Base-by-base conservation (phyloP, 2,888 invertebrate genomes). In the Andrena bucephala region DNA sequence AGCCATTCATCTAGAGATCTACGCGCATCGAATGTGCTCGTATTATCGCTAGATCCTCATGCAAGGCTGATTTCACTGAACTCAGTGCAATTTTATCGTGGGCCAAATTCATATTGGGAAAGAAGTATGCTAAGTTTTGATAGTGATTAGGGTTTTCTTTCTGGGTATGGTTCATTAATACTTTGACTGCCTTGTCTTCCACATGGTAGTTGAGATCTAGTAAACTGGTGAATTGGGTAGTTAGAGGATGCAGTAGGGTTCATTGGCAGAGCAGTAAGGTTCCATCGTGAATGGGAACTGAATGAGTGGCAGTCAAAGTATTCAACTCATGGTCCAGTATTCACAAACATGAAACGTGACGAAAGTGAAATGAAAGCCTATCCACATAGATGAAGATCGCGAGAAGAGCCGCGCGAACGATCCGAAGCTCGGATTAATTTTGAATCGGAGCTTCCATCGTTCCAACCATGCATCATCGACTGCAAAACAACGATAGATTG, bases 401-500 rank as follows among this genome's bases (percentile, higher is more conserved):
- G n/a, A 52, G 20, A 52, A 24, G 24, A 42, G 13, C 42, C 4
- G 42, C 42, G 54, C 3, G 20, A 54, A 57, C 3, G 27, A 27
- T 57, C 20, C 33, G 8, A 33, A 62, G 33, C 62, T 62, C 48
- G 13, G 31, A 67, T 10, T 31, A 4, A 20, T 2, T 2, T 10
- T 13, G 31, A n/a, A 54, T 7, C 8, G 16, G 54, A 57, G 29
- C 20, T 67, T 13, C 2, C 6, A 24, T n/a, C 20, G 33, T 33
- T 33, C 36, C 1, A 8, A 31, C 27, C 29, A 48, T 20, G 62
- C 13, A 29, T 6, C 27, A 57, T 54, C 48, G n/a, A 68, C 36
- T 8, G 16, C 52, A 2, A 42, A 24, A 36, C 13, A 48, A 13
- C 7, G 29, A 48, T 42, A 66, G 48, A 70, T 85, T 70, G 76